Conservation (phyloP, 2,113 vertebrate species). For the Limanda limanda region DNA sequence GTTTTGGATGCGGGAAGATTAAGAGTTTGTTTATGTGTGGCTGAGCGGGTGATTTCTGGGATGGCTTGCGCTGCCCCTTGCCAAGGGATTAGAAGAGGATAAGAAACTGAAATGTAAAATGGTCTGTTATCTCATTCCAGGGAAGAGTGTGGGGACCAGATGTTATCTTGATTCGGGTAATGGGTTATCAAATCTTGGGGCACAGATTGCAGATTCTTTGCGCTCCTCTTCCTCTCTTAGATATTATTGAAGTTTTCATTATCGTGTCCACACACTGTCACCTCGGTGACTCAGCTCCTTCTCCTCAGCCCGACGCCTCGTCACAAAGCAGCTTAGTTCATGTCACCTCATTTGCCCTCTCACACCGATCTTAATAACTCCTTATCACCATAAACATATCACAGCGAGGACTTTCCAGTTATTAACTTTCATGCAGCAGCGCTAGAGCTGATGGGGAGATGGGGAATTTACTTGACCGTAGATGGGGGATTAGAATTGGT, state of each 20-base stretch:
- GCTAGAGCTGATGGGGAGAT: constrained; percentile 56
- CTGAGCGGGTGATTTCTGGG: constrained; percentile 46
- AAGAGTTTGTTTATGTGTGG: constrained; percentile 62
- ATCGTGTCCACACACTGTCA: constrained; percentile 68
- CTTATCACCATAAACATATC: constrained; percentile 68
- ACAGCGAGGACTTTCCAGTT: constrained; percentile 57
- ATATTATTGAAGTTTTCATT: constrained; percentile 70
- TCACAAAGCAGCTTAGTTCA: constrained; percentile 64
- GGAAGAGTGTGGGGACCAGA: constrained; percentile 66
- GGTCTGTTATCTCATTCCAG: constrained; percentile 63
- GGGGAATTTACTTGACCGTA: constrained; percentile 37
- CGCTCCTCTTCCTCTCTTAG: constrained; percentile 53
- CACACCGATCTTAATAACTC: constrained; percentile 61
- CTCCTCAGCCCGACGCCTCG: constrained; percentile 35
- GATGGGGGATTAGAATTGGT: constrained; percentile 58
- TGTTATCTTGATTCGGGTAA: constrained; percentile 74
- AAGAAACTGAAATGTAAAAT: constrained; percentile 70
- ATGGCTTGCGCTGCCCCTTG: constrained; percentile 38
- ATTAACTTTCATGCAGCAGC: constrained; percentile 62
- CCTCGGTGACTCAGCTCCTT: constrained; percentile 67
- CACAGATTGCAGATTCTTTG: constrained; percentile 71
- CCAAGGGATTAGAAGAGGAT: constrained; percentile 65
- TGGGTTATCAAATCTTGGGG: constrained; percentile 73
- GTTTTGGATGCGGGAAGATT: constrained; percentile 62
- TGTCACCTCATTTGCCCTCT: constrained; percentile 67